Base-by-base conservation (phyloP, 2,888 invertebrate genomes). In the Athripsodes cinereus region DNA sequence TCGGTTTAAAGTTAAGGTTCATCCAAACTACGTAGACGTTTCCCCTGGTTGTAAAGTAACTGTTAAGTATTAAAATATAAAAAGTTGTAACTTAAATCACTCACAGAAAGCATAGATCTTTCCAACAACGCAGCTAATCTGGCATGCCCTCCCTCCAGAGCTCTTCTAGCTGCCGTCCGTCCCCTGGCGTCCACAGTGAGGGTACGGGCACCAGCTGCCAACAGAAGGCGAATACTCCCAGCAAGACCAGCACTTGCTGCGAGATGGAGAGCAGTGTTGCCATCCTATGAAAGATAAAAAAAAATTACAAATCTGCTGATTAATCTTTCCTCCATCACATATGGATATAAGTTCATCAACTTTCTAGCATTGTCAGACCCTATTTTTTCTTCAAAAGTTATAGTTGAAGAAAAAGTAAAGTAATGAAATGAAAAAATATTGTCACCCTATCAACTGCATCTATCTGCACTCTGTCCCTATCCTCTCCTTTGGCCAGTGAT, bases 91-190 rank as follows among this genome's bases (percentile, higher is more conserved):
- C n/a, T n/a, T n/a, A n/a, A n/a, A n/a, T n/a, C 61, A 75, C 79
- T 77, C 70, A 80, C 81, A 70, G 86, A 86, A 57, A 86, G 83
- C 84, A 86, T 86, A 65, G 82, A 80, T 51, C 83, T 83, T 70
- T 86, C 86, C 35, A 86, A 70, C 62, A 82, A 78, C 35, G 81
- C 74, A 16, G 85, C 85, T 61, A 86, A 82, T 62, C 81, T 79
- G 62, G 80, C 78, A 69, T 83, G 79, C 3, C 79, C 77, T 47
- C 72, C 74, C 64, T 78, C 74, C 71, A 84, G 82, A 5, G 86
- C 86, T 61, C 82, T 70, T 70, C 86, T 85, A 69, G 85, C 85
- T 1, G 85, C 82, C 26, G 86, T 86, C 64, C 81, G 70, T 65
- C 81, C 80, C 60, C 82, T 80, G 60, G 75, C 76, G 69, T 86